phyloP scores from a whole-genome alignment of 2,797 vertebrate species.

The Scarus forsteni region DNA sequence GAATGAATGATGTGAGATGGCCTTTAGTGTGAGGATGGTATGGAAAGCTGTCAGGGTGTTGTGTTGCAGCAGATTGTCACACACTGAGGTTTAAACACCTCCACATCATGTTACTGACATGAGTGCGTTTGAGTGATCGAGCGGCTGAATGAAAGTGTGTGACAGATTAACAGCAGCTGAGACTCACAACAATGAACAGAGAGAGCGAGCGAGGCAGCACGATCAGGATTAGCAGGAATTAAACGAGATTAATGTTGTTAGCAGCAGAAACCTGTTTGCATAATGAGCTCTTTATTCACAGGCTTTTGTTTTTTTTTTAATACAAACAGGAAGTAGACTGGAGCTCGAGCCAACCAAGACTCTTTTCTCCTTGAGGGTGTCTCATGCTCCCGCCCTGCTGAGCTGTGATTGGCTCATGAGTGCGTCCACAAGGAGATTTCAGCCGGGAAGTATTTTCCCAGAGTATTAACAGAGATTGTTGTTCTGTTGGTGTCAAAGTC shows the following conservation, averaged over 20 bases:
- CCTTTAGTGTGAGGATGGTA: too few relatives aligned
- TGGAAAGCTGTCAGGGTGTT: too few relatives aligned
- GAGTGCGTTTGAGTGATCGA: neutral
- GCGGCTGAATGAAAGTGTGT: neutral
- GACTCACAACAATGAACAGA: conserved; percentile 31
- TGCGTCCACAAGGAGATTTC: neutral
- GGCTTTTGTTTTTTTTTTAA: conserved; percentile 7
- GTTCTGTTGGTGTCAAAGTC: neutral
- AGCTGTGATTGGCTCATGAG: neutral
- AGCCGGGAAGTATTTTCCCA: neutral
- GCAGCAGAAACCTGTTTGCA: conserved; percentile 30
- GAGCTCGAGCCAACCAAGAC: neutral
- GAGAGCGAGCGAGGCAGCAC: neutral
- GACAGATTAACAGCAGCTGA: neutral
- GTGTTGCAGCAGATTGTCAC: too few relatives aligned
- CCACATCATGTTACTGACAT: neutral
- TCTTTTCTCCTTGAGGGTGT: neutral
- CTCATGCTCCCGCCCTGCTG: neutral
- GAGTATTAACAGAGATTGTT: neutral
- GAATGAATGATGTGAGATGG: too few relatives aligned
- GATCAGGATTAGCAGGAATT: conserved; percentile 40
- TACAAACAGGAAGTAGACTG: conserved; percentile 12
- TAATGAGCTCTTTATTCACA: conserved; percentile 31
- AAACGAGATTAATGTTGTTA: conserved; percentile 46
- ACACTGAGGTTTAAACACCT: neutral